These are phyloP conservation scores for Dolichotis patagonum DNA, from an alignment of 2,113 vertebrate species.

Conservation along the genomic window DNA sequence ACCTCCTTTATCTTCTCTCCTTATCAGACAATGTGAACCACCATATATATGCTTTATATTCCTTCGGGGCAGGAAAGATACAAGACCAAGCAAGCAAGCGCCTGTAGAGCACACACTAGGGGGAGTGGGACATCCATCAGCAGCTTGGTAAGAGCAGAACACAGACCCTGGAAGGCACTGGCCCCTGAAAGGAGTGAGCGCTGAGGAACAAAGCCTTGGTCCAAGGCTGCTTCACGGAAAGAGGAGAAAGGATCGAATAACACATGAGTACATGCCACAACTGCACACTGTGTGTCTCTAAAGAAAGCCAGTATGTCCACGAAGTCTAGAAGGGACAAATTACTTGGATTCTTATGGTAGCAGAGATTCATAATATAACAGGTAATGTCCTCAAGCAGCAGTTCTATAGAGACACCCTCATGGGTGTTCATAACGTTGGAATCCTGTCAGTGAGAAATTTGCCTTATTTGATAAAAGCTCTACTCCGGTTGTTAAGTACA, in stretches of 20 bases:
- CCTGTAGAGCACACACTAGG: neutral
- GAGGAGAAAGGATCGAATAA: neutral
- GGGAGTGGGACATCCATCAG: neutral
- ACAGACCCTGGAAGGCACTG: neutral
- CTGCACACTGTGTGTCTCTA: neutral
- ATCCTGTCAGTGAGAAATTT: conserved; percentile 22
- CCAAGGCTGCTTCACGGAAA: neutral
- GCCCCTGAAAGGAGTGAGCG: too few relatives aligned
- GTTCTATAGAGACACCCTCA: neutral
- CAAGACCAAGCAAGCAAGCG: neutral
- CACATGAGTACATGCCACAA: neutral
- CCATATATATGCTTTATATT: neutral
- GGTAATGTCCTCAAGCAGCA: neutral
- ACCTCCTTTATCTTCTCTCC: neutral
- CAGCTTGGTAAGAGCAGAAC: neutral
- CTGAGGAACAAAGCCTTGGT: neutral
- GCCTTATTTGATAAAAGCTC: conserved; percentile 10
- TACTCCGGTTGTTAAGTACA: neutral
- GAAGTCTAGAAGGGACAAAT: conserved; percentile 1
- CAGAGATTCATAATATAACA: neutral
- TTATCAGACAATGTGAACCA: neutral
- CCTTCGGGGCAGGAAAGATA: neutral
- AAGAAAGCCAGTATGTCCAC: neutral
- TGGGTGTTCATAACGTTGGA: neutral
- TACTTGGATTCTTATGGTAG: neutral